phyloP scores from a whole-genome alignment of 2,113 vertebrate genomes.

The Salvelinus fontinalis region DNA sequence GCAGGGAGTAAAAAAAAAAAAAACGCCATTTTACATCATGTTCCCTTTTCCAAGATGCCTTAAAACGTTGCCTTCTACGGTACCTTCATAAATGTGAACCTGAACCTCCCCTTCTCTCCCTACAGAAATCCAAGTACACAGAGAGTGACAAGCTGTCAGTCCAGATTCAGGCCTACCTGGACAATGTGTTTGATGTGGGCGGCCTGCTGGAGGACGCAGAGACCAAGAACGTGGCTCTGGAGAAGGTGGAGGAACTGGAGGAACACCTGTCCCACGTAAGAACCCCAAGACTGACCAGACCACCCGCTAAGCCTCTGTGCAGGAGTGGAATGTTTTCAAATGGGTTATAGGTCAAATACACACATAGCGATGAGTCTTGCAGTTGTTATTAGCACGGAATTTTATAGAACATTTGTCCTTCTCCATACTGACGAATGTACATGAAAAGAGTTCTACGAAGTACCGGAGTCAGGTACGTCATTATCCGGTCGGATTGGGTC shows the following conservation, averaged over 20 bases:
- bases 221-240: constrained; percentile 96
- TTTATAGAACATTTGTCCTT: neutral
- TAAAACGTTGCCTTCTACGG: too few relatives aligned
- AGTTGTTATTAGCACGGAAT: too few relatives aligned
- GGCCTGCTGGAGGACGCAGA: constrained; percentile 94
- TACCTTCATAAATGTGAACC: neutral
- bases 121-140: constrained; percentile 91
- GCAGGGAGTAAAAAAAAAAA: too few relatives aligned
- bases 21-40: too few relatives aligned
- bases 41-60: too few relatives aligned
- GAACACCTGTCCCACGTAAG: constrained; percentile 95
- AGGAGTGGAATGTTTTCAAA: constrained; percentile 41
- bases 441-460: constrained; percentile 31
- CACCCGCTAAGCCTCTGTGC: constrained; percentile 30
- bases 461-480: constrained; percentile 20
- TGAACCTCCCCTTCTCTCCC: neutral
- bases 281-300: constrained; percentile 54
- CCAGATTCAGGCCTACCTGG: constrained; percentile 97
- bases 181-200: constrained; percentile 97
- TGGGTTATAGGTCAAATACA: too few relatives aligned
- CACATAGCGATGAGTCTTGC: too few relatives aligned
- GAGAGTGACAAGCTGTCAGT: constrained; percentile 97
- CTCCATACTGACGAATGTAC: neutral
- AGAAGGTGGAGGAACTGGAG: constrained; percentile 97
- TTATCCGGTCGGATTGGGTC: neutral